Conservation (phyloP, 2,113 vertebrate genomes). For the Falco punctatus region DNA sequence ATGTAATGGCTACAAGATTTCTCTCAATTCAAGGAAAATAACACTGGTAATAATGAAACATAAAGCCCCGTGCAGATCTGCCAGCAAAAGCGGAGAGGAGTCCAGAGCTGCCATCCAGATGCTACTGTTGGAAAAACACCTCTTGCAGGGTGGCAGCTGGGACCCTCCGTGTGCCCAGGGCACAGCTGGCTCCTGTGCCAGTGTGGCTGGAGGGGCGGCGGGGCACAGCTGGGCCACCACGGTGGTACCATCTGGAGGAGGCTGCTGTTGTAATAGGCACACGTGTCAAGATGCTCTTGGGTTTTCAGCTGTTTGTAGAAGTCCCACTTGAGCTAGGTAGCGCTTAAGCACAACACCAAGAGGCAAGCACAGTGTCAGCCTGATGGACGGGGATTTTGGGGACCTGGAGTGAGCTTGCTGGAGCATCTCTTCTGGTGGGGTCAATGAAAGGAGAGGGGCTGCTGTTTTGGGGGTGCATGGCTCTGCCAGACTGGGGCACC, state of each 20-base stretch:
- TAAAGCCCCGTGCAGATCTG: background rate
- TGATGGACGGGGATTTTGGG: background rate
- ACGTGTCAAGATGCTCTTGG: background rate
- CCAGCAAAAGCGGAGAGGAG: background rate
- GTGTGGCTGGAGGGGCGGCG: background rate
- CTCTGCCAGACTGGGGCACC: background rate
- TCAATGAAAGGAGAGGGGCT: background rate
- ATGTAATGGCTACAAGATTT: background rate
- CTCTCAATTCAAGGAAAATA: constrained; percentile 67
- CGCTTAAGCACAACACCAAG: background rate
- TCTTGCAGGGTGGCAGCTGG: background rate
- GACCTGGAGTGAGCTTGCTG: background rate
- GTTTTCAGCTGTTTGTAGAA: background rate
- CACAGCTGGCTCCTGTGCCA: background rate
- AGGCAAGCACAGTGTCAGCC: background rate
- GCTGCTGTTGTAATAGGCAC: background rate
- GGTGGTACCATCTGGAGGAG: background rate
- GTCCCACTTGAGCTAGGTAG: background rate
- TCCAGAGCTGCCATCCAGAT: background rate
- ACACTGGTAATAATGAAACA: background rate
- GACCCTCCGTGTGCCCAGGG: background rate
- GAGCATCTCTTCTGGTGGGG: background rate
- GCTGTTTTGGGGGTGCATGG: background rate
- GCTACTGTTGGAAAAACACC: background rate
- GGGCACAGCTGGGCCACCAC: background rate